Evolutionary conservation across 2,797 vertebrate genomes (phyloP), one percentile per base, ranked within the genome.

Genomic region (Hemitrygon akajei): DNA sequence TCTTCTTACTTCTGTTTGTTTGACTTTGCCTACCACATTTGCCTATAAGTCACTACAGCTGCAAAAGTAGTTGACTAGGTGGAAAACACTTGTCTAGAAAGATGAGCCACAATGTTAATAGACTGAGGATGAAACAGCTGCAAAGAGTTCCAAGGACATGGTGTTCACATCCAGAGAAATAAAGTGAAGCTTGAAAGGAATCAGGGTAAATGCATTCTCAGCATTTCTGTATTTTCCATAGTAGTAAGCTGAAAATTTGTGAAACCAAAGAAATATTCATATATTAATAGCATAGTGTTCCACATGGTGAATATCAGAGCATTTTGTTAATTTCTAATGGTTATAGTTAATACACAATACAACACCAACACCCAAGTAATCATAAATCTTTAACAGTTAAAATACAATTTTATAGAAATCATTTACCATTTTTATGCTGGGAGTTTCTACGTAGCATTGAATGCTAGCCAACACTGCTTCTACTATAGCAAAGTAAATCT

Each of bases 381-480:
- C 60, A 66, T 2, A 60, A 60, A 86, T 16, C 11, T 86, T 10
- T 86, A 86, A 86, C 60, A 89, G 34, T 89, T 89, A 10, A 66
- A 69, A 89, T 69, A 18, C 22, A 58, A 76, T 76, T 12, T 56
- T 56, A 58, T 22, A 75, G 56, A 92, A 69, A 58, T 5, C 30
- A 76, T 87, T 94, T 96, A 98, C 99, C 98, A 98, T 98, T 94
- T 96, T 96, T 95, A 96, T 94, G 94, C 96, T 98, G 95, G 96
- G 97, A 95, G 97, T 97, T 95, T 97, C 97, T 95, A 98, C 97
- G 95, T 97, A 99, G 95, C 98, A 97, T 95, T 97, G 98, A 95
- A 99, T 99, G 95, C 97, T 98, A 94, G 98, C 97, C 94, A 99
- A 96, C 94, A 99, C 98, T 93, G 98, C 98, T 95, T 98, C 97